Percentiles rank a stretch among this genome's conserved stretches.
Conservation (phyloP, 2,888 invertebrate species). For the Lasioglossum zephyrum region DNA sequence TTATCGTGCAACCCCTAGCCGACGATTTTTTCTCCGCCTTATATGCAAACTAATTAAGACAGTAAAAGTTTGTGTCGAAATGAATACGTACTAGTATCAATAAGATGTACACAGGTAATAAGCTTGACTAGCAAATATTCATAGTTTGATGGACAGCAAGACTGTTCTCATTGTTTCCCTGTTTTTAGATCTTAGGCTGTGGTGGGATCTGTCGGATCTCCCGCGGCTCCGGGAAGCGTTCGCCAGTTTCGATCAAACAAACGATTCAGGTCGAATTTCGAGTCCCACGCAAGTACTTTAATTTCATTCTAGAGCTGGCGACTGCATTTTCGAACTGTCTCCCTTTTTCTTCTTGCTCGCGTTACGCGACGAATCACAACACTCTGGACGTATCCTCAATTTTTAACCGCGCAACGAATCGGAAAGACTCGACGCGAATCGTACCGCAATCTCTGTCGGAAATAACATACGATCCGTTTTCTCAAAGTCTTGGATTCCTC, state of each 20-base stretch:
- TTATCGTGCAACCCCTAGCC: background rate
- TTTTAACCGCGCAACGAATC: background rate
- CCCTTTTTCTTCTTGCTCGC: background rate
- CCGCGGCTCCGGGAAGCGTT: background rate
- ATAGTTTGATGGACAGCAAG: background rate
- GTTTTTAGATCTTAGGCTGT: constrained; percentile 17
- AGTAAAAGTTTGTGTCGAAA: background rate
- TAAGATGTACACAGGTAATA: background rate
- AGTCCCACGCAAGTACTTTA: background rate
- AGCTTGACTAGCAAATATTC: background rate
- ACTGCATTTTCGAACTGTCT: background rate
- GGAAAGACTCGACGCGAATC: background rate
- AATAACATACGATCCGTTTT: background rate
- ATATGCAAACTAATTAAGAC: background rate
- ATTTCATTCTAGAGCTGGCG: background rate
- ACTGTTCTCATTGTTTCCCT: constrained; percentile 3
- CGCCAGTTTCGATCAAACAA: constrained; percentile 13
- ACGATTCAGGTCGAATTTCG: background rate
- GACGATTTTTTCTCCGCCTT: background rate
- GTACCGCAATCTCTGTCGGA: background rate
- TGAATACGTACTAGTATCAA: background rate
- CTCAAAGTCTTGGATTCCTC: background rate
- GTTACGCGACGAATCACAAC: background rate
- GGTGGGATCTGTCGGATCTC: background rate
- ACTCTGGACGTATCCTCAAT: background rate